Evolutionary conservation across 2,888 invertebrate genomes (phyloP).

Genomic region (Nymphalis c-album): DNA sequence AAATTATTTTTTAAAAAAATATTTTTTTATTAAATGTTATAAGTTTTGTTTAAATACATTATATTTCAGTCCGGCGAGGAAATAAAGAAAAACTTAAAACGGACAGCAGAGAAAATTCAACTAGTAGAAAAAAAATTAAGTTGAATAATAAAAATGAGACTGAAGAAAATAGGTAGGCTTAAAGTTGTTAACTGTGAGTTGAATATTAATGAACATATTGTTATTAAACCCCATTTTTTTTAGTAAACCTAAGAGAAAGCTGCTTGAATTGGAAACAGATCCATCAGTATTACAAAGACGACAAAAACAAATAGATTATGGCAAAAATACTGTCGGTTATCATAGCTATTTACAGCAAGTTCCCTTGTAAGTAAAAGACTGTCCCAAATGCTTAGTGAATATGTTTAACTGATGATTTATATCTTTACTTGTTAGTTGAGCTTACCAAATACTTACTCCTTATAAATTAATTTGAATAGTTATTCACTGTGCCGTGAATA

Average conservation of each 20-base stretch:
- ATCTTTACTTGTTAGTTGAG: too few species aligned
- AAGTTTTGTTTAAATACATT: too few species aligned
- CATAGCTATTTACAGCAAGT: conserved; percentile 86
- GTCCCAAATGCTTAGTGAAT: not conserved
- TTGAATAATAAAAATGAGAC: conserved; percentile 53
- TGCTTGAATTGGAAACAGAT: conserved; percentile 84
- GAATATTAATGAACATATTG: conserved; percentile 2
- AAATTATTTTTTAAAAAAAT: too few species aligned
- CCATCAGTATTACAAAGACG: conserved; percentile 86
- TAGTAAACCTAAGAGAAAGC: conserved; percentile 21
- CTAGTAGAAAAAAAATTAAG: conserved; percentile 60
- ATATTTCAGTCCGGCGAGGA: conserved; percentile 46
- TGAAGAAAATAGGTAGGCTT: conserved; percentile 37
- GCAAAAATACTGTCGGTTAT: conserved; percentile 95
- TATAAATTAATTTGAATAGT: too few species aligned
- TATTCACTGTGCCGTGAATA: too few species aligned
- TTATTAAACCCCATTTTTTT: conserved; percentile 2
- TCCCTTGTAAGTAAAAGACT: conserved; percentile 82
- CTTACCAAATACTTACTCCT: too few species aligned
- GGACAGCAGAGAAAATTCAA: conserved; percentile 59
- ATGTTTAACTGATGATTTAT: too few species aligned
- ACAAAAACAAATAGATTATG: conserved; percentile 97
- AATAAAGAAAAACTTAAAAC: conserved; percentile 51
- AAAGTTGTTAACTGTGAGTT: not conserved
- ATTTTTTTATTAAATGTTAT: too few species aligned